These are phyloP conservation scores for Paradoxurus hermaphroditus DNA, from an alignment of 2,113 vertebrate genomes.

Conservation along the genomic window DNA sequence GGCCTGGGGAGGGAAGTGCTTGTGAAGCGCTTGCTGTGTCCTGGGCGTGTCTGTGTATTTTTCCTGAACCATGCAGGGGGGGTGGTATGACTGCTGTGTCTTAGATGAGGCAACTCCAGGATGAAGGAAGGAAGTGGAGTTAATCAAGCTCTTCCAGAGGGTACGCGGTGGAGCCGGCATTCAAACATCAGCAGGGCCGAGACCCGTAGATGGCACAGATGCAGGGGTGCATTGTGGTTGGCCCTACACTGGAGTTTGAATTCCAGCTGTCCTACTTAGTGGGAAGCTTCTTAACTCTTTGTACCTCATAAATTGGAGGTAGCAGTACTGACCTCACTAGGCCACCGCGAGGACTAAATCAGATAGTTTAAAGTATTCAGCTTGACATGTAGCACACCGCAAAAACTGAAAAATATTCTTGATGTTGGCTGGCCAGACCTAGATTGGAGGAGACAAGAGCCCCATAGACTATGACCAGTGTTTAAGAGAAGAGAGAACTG, in stretches of 20 bases:
- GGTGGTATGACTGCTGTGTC: not conserved
- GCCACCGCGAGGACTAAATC: not conserved
- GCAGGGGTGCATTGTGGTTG: not conserved
- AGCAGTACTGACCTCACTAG: not conserved
- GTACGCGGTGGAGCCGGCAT: not conserved
- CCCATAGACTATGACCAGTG: not conserved
- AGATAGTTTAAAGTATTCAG: not conserved
- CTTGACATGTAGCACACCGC: not conserved
- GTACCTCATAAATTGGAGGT: not conserved
- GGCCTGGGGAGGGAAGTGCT: not conserved
- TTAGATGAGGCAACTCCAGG: not conserved
- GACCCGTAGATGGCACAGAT: not conserved
- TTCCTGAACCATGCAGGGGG: not conserved
- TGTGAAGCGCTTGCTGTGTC: accelerated
- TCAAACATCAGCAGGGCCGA: not conserved
- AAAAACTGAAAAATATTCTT: not conserved
- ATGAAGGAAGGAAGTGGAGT: not conserved
- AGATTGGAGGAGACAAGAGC: not conserved
- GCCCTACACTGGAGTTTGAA: not conserved
- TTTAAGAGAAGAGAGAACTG: not conserved
- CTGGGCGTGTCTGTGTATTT: not conserved
- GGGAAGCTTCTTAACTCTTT: not conserved
- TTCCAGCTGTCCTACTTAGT: not conserved
- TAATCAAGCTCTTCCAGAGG: not conserved
- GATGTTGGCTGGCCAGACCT: not conserved